These are phyloP conservation scores for Mesembrinibis cayennensis DNA, from an alignment of 2,113 vertebrate species.

Conservation along the genomic window DNA sequence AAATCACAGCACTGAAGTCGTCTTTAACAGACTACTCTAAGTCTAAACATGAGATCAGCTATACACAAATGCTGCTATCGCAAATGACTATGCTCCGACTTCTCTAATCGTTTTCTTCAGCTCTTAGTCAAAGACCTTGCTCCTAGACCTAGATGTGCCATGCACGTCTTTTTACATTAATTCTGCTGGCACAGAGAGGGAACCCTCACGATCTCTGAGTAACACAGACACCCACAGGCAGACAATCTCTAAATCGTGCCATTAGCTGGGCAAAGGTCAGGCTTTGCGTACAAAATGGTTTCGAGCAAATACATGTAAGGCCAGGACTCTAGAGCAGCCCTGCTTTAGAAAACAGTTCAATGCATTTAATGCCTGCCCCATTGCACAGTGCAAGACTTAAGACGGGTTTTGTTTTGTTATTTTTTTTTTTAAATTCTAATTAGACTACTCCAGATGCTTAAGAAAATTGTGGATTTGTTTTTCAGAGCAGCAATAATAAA, in stretches of 20 bases:
- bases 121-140: neutral
- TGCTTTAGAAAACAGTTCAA: neutral
- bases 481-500: neutral
- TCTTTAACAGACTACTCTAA: neutral
- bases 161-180: fast-evolving
- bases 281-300: neutral
- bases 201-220: neutral
- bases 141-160: neutral
- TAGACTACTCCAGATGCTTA: neutral
- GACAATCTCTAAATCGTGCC: neutral
- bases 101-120: neutral
- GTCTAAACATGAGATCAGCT: neutral
- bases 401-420: neutral
- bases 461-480: neutral
- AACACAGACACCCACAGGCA: neutral
- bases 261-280: constrained; percentile 19
- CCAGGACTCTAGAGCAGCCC: neutral
- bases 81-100: neutral
- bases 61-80: neutral
- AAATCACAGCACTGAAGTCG: neutral
- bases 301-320: neutral
- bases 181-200: neutral
- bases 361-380: neutral
- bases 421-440: neutral
- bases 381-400: neutral